phyloP scores from a whole-genome alignment of 1,140 invertebrate genomes.

The Meloidogyne floridensis region DNA sequence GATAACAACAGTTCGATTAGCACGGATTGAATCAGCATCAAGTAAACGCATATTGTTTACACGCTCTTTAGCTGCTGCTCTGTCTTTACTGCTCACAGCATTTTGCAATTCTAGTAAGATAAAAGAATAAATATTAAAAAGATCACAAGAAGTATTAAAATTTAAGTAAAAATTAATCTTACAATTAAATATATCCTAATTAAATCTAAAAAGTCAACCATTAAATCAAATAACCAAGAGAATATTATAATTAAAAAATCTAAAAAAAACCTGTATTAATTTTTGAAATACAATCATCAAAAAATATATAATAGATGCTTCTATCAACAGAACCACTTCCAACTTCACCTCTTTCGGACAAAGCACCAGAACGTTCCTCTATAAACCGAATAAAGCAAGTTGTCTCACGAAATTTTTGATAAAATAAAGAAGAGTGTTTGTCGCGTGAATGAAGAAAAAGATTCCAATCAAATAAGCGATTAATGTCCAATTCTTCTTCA shows the following conservation, averaged over 20 bases:
- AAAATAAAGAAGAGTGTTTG: constrained; percentile 58
- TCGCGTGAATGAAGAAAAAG: constrained; percentile 72
- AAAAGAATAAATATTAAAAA: background rate
- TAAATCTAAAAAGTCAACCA: no score
- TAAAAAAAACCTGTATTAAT: constrained; percentile 46
- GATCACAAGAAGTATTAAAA: background rate
- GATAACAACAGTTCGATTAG: constrained; percentile 91
- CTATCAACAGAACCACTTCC: constrained; percentile 72
- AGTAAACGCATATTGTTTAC: constrained; percentile 32
- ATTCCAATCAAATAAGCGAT: constrained; percentile 88
- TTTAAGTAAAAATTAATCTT: background rate
- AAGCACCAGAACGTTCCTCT: constrained; percentile 81
- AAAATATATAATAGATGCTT: constrained; percentile 81
- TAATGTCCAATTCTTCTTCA: constrained; percentile 84
- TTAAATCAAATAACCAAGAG: background rate
- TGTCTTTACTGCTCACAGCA: background rate
- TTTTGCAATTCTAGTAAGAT: background rate
- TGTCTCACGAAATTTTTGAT: constrained; percentile 57
- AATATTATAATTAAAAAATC: constrained; percentile 9
- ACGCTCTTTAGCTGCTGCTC: background rate
- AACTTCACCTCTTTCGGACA: background rate
- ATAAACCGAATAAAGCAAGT: constrained; percentile 78
- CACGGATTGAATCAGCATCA: constrained; percentile 69
- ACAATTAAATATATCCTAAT: no score
- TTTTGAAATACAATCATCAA: constrained; percentile 92